Conservation (phyloP, 2,888 invertebrate species). For the Dicycla oo region DNA sequence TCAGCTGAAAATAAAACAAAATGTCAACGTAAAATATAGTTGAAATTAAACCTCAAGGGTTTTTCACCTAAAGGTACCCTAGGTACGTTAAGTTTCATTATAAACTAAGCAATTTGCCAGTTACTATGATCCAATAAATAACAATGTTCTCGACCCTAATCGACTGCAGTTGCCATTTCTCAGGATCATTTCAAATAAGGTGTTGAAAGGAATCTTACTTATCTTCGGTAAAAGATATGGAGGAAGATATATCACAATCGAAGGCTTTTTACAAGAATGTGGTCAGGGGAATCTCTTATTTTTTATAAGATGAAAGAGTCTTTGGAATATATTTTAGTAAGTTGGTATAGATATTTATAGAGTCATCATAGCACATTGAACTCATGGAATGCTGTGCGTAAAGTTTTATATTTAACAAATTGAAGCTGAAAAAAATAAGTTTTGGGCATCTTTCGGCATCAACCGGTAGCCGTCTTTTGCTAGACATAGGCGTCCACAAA, state of each 20-base stretch:
- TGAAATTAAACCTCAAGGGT: not conserved
- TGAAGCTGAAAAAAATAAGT: not conserved
- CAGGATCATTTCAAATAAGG: constrained; percentile 26
- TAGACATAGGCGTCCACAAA: not conserved
- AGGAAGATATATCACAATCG: constrained; percentile 8
- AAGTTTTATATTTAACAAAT: not conserved
- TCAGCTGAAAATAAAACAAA: not conserved
- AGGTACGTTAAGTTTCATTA: not conserved
- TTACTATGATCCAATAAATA: constrained; percentile 24
- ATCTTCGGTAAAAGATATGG: constrained; percentile 18
- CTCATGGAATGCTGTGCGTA: no score
- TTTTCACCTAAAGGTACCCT: not conserved
- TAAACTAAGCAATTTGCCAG: constrained; percentile 33
- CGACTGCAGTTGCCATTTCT: constrained; percentile 20
- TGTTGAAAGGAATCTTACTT: constrained; percentile 15
- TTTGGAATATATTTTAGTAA: not conserved
- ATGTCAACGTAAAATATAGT: not conserved
- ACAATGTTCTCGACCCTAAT: constrained; percentile 9
- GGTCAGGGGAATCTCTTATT: not conserved
- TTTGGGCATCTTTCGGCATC: no score
- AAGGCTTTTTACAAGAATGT: constrained; percentile 14
- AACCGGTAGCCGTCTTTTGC: not conserved
- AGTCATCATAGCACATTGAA: not conserved
- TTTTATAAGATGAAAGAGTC: not conserved
- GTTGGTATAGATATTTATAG: no score